Base-by-base conservation (phyloP, 1,140 invertebrate genomes). In the Parasteatoda tepidariorum region DNA sequence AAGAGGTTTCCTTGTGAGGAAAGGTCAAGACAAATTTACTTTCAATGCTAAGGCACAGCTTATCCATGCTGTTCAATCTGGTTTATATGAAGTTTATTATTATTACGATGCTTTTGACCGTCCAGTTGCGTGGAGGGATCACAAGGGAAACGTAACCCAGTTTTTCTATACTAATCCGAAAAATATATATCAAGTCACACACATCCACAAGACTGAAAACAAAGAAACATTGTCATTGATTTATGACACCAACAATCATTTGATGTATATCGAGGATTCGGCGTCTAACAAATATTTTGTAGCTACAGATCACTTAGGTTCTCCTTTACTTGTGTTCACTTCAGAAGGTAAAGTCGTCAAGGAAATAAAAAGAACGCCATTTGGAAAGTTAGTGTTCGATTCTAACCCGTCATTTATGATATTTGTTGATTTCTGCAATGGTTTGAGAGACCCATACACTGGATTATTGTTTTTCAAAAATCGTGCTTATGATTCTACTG, bases 101-200 rank as follows among this genome's bases (percentile, higher is more conserved):
- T 96, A 94, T 87, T 99, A 99, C 87, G 97, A 99, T 88, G 94
- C 97, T 88, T 87, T 95, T 34, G 95, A 96, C 87, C 92, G 95
- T 59, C 89, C 99, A 31, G 92, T 95, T 0, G 94, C 95, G 11
- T 90, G 96, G 68, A 95, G 96, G 89, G 96, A 97, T 86, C 97
- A 97, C 88, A 96, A 94, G 86, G 96, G 96, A 62, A 97, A 97
- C 86, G 94, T 97, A 0, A 97, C 97, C 0, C 97, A 98, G 88
- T 98, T 97, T 90, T 97, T 98, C 90, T 99, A 99, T 87, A 96
- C 94, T 22, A 96, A 98, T 89, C 94, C 96, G 88, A 94, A 95
- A 86, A 91, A 93, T 70, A 94, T 93, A 2, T 91, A 93, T 86
- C 62, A 84, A 4, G 95, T 97, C 15, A 96, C 93, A 75, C 95